These are phyloP conservation scores for Campoplex nolae DNA, from an alignment of 2,888 invertebrate species.

Conservation along the genomic window DNA sequence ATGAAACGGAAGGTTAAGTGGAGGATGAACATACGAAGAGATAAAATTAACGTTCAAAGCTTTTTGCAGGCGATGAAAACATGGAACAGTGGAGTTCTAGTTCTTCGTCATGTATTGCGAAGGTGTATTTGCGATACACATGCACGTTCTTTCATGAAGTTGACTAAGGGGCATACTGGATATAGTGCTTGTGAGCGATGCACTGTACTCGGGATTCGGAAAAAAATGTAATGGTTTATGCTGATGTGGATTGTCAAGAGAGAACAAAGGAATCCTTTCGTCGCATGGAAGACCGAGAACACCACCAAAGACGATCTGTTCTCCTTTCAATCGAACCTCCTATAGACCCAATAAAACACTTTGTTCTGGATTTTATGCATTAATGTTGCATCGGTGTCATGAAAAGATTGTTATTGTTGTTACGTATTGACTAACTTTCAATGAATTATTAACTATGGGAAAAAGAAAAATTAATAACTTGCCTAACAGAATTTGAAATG, in stretches of 20 bases:
- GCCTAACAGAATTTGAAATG: too few relatives aligned
- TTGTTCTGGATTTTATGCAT: slow-evolving; percentile 66
- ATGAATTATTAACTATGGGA: too few relatives aligned
- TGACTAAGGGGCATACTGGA: slow-evolving; percentile 56
- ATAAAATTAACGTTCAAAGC: too few relatives aligned
- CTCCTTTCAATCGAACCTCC: slow-evolving; percentile 43
- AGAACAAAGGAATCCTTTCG: slow-evolving; percentile 62
- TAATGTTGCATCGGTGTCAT: slow-evolving; percentile 55
- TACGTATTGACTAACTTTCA: too few relatives aligned
- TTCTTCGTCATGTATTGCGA: too few relatives aligned
- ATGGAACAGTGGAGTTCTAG: too few relatives aligned
- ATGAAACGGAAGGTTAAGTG: too few relatives aligned
- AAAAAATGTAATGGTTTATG: slow-evolving; percentile 32
- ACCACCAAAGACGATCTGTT: slow-evolving; percentile 55
- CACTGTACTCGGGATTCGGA: slow-evolving; percentile 26
- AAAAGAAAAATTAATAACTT: too few relatives aligned
- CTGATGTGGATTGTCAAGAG: neutral
- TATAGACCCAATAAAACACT: slow-evolving; percentile 44
- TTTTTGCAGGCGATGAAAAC: too few relatives aligned
- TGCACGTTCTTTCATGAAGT: slow-evolving; percentile 57
- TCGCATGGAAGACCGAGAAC: slow-evolving; percentile 51
- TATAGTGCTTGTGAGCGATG: slow-evolving; percentile 59
- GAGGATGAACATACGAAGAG: too few relatives aligned
- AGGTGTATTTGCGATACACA: slow-evolving; percentile 63
- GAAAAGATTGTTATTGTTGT: slow-evolving; percentile 26